Percentiles rank a stretch among this genome's conserved stretches.
Evolutionary conservation across 2,797 vertebrate species (phyloP).

Genomic region (Oryzias dopingdopingensis): DNA sequence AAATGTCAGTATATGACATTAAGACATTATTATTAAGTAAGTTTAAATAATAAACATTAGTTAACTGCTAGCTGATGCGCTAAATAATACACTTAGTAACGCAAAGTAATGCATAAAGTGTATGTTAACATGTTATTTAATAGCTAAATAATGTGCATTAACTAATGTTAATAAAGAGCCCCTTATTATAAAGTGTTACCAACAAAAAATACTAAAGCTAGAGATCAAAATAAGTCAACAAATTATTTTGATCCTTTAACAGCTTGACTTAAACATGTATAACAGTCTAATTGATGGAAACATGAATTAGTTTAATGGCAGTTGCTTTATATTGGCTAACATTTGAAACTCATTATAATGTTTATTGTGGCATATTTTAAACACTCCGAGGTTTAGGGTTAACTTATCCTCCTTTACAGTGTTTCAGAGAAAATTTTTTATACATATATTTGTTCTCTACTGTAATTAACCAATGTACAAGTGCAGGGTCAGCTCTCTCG

Average conservation of each 20-base stretch:
- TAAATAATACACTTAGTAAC: too few species aligned
- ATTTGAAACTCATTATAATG: too few species aligned
- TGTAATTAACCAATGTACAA: conserved; percentile 23
- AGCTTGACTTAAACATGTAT: conserved; percentile 40
- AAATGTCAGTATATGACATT: too few species aligned
- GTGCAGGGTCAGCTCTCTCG: conserved; percentile 17
- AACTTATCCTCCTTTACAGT: conserved; percentile 18
- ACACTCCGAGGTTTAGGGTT: background rate
- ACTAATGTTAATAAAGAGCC: too few species aligned
- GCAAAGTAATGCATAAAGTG: too few species aligned
- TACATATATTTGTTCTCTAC: conserved; percentile 55
- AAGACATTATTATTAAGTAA: too few species aligned
- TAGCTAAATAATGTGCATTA: too few species aligned
- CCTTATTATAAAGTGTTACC: background rate
- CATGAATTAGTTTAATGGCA: conserved; percentile 13
- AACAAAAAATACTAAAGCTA: background rate
- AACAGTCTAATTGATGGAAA: conserved; percentile 36
- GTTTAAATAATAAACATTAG: too few species aligned
- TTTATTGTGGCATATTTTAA: background rate
- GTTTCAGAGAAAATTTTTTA: conserved; percentile 41
- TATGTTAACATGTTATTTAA: too few species aligned
- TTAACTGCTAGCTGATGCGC: too few species aligned
- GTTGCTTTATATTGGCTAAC: too few species aligned
- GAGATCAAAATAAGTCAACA: conserved; percentile 20
- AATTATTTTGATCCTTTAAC: conserved; percentile 16